phyloP scores from a whole-genome alignment of 2,888 invertebrate genomes.

The Adelphocoris suturalis region DNA sequence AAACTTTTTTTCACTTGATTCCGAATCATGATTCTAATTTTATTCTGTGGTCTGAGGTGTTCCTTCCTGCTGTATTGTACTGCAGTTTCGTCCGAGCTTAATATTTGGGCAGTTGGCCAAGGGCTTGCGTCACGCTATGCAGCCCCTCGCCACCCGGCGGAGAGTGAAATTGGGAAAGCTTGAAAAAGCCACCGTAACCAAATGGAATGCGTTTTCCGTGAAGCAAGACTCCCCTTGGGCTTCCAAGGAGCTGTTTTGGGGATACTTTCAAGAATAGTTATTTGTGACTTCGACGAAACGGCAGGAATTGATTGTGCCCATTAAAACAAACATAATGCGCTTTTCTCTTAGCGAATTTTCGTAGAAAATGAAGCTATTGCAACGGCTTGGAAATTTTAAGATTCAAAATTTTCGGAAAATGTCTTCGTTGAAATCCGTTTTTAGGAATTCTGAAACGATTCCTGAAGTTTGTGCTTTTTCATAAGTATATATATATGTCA shows the following conservation, averaged over 20 bases:
- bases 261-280: neutral
- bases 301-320: neutral
- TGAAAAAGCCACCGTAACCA: conserved; percentile 29
- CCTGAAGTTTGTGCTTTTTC: too few relatives aligned
- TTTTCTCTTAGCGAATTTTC: too few relatives aligned
- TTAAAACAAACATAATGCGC: neutral
- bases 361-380: too few relatives aligned
- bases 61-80: neutral
- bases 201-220: neutral
- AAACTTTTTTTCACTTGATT: too few relatives aligned
- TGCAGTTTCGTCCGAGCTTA: neutral
- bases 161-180: conserved; percentile 40
- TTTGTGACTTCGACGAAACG: neutral
- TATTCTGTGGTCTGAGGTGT: neutral
- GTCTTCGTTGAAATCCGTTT: too few relatives aligned
- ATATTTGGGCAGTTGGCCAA: conserved; percentile 15
- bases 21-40: too few relatives aligned
- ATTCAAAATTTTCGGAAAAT: too few relatives aligned
- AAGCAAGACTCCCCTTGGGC: neutral
- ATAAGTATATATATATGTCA: too few relatives aligned
- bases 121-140: conserved; percentile 46
- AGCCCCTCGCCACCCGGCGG: neutral
- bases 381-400: too few relatives aligned
- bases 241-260: too few relatives aligned
- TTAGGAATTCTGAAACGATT: too few relatives aligned